Conservation (phyloP, 2,797 vertebrate species). For the Phoxinus dragarum region DNA sequence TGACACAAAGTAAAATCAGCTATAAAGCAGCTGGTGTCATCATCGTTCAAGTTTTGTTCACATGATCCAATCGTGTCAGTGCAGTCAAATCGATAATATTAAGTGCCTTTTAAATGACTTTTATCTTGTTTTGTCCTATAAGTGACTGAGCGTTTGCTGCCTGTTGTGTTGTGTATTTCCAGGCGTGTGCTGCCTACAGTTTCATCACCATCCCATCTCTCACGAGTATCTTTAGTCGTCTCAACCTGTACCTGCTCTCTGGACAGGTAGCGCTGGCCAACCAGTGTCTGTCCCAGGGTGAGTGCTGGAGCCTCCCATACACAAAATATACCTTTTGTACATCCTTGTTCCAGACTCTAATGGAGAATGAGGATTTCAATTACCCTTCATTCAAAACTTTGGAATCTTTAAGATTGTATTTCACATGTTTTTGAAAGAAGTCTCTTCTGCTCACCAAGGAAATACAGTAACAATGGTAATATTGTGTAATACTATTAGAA, state of each 20-base stretch:
- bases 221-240: constrained; percentile 89
- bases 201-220: constrained; percentile 98
- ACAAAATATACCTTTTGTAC: not conserved
- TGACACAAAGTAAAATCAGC: not conserved
- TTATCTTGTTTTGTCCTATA: not conserved
- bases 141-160: not conserved
- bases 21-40: not conserved
- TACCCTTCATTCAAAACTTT: not conserved
- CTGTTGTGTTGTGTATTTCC: constrained; percentile 35
- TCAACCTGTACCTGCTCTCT: constrained; percentile 92
- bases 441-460: not conserved
- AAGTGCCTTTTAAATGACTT: not conserved
- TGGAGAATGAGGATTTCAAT: not conserved
- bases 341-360: not conserved
- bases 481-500: not conserved
- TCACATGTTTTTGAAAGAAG: too few relatives aligned
- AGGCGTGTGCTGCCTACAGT: constrained; percentile 98
- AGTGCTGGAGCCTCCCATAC: constrained; percentile 59
- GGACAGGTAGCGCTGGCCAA: constrained; percentile 96
- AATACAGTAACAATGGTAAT: not conserved
- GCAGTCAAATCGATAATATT: not conserved
- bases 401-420: too few relatives aligned
- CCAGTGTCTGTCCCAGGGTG: constrained; percentile 98
- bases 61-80: not conserved
- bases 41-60: not conserved